Evolutionary conservation across 2,113 vertebrate genomes (phyloP).

Genomic region (Rhinoptilus africanus): DNA sequence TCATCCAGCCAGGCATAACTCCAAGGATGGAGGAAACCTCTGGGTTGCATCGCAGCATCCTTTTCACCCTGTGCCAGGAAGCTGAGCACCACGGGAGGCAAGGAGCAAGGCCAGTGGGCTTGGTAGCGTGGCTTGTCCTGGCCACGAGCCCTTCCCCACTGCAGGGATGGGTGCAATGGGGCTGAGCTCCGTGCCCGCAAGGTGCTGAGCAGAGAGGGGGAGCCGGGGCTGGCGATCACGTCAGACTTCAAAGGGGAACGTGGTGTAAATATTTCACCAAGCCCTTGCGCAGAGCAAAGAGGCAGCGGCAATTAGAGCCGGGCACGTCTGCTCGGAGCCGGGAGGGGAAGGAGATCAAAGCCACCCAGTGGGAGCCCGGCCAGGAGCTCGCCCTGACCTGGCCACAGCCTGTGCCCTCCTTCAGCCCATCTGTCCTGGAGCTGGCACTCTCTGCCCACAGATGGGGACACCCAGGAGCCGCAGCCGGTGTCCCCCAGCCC

Average conservation of each 20-base stretch:
- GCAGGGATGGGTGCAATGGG: accelerated
- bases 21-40: neutral
- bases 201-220: neutral
- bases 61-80: accelerated
- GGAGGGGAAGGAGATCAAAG: neutral
- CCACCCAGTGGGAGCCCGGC: accelerated
- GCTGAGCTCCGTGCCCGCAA: neutral
- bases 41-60: accelerated
- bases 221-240: accelerated
- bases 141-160: neutral
- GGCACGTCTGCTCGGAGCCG: accelerated
- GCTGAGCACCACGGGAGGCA: accelerated
- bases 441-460: neutral
- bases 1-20: neutral
- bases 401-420: neutral
- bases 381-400: neutral
- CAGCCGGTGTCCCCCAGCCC: neutral
- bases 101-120: neutral
- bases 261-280: neutral
- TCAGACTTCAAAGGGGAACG: neutral
- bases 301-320: neutral
- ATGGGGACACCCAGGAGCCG: neutral
- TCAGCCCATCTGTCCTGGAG: neutral
- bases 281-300: neutral
- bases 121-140: accelerated